These are phyloP conservation scores for Pseudanteris insignis DNA, from an alignment of 2,888 invertebrate genomes.

Conservation along the genomic window DNA sequence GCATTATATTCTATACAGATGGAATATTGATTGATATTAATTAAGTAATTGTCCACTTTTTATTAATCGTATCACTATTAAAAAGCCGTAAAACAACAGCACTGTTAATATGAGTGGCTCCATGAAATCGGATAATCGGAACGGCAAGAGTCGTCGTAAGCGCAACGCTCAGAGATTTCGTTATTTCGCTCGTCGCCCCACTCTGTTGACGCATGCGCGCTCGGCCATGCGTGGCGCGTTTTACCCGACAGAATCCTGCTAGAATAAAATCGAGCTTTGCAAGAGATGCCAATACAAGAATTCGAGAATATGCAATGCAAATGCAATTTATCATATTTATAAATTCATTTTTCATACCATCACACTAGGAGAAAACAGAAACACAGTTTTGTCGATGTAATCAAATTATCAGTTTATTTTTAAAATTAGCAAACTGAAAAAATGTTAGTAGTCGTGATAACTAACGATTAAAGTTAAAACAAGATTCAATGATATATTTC, in stretches of 20 bases:
- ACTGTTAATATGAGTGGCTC: constrained; percentile 12
- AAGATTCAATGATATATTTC: too few relatives aligned
- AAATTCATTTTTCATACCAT: too few relatives aligned
- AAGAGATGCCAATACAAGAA: constrained; percentile 8
- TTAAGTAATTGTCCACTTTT: too few relatives aligned
- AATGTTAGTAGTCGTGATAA: too few relatives aligned
- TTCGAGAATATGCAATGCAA: neutral
- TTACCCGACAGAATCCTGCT: constrained; percentile 20
- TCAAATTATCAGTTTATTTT: too few relatives aligned
- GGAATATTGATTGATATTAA: too few relatives aligned
- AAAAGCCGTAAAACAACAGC: constrained; percentile 11
- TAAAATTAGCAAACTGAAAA: too few relatives aligned
- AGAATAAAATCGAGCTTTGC: constrained; percentile 21
- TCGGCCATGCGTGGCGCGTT: constrained; percentile 23
- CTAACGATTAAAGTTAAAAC: too few relatives aligned
- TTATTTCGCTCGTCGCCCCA: constrained; percentile 2
- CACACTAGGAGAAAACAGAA: too few relatives aligned
- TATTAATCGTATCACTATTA: constrained; percentile 8
- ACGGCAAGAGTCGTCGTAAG: constrained; percentile 1
- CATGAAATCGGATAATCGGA: constrained; percentile 19
- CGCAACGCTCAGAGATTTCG: constrained; percentile 1
- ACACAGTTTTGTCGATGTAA: too few relatives aligned
- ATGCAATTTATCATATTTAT: too few relatives aligned
- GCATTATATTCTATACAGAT: too few relatives aligned
- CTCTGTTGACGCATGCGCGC: constrained; percentile 3